Evolutionary conservation across 2,113 vertebrate species (phyloP), one percentile per base, ranked within the genome.

Genomic region (Lichenostomus cassidix): DNA sequence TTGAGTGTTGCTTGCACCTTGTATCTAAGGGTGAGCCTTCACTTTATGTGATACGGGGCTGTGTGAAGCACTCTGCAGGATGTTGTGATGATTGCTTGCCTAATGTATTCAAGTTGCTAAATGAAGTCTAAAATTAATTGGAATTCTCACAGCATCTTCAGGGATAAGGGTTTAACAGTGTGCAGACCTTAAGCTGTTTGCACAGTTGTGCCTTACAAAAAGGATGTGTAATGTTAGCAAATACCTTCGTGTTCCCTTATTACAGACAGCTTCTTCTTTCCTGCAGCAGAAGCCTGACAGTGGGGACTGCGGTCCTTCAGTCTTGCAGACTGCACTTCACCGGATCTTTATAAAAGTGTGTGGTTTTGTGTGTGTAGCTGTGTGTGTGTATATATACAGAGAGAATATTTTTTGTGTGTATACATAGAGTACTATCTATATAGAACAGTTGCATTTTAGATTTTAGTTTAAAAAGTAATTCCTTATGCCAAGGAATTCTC

Each of bases 71-170:
- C 90, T 79, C 75, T 50, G 74, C 77, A 87, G 91, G 79, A 53
- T 90, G 55, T 58, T 90, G 35, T 33, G 78, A 65, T 92, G 82
- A 86, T 92, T 94, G 84, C 90, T 89, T 92, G 44, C 83, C 78
- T 69, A 68, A 70, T 82, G 49, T 87, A 92, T 97, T 84, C 77
- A 82, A 39, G 92, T 90, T 89, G 82, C 77, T 96, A 95, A 95
- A 92, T 95, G 74, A 89, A 91, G 62, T 94, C 89, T 82, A 65
- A 89, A 95, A 95, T 95, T 94, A 95, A 95, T 94, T 92, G 83
- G 77, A 95, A 94, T 82, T 86, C 84, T 92, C 49, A 49, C 49
- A 76, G 87, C 65, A 79, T 91, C 87, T 92, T 95, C 74, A 73
- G 91, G 91, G 89, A 90, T 88, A 80, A 94, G 83, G 28, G 76